Base-by-base conservation (phyloP, 2,888 invertebrate genomes). In the Scelioninae gen. 2 region DNA sequence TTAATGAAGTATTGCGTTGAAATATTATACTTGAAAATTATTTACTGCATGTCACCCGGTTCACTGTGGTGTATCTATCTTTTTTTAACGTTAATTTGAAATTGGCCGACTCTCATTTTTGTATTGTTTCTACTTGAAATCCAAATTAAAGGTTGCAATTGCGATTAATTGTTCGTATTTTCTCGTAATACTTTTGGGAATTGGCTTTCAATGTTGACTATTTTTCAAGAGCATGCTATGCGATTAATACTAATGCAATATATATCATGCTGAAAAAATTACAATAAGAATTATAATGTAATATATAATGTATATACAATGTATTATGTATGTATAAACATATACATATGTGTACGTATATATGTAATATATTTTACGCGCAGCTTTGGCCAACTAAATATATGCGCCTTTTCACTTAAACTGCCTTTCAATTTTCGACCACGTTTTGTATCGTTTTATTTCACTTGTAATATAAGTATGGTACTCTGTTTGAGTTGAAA, bases 61-160 rank as follows among this genome's bases (percentile, higher is more conserved):
- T 10, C 2, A 10, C 7, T 9, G 7, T 7, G 5, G 2, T 31
- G 9, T 2, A 31, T 7, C 2, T 31, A 9, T 31, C 9, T 31
- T 5, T 31, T 31, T 5, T 31, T 4, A 31, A 31, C 6, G 11
- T 11, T 35, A 35, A 11, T 2, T 35, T 35, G 31, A 31, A 2
- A 7, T 31, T 31, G 9, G 5, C 5, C 22, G 31, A 31, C 5
- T 31, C 31, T 31, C 31, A 2, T 31, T 31, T 31, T 31, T 31
- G 10, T 31, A 31, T 9, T 31, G 9, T 31, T 31, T 9, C 9
- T 31, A 9, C 74, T 77, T 76, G 55, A 80, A 80, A 77, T 76
- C 77, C 78, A 78, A 77, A 79, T 78, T 78, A 13, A 1, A 2
- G 13, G 2, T 35, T 35, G 48, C 15, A 41, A 64, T 37, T 16